phyloP scores from a whole-genome alignment of 2,888 invertebrate species.

The Nymphalis c-album region DNA sequence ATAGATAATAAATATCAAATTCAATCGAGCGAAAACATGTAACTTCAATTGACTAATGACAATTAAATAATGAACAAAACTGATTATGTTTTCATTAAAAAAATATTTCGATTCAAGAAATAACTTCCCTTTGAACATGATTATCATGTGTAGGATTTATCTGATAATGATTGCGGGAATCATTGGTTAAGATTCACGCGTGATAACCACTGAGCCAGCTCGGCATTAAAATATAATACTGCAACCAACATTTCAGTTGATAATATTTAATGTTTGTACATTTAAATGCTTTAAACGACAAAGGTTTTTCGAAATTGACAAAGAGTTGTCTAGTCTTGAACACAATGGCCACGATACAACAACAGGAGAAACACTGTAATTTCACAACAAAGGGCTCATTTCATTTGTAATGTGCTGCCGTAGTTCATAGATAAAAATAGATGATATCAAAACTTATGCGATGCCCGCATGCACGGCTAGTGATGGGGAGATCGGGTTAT shows the following conservation, averaged over 20 bases:
- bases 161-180: too few species aligned
- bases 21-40: too few species aligned
- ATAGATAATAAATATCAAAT: neutral
- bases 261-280: neutral
- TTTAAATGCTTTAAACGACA: neutral
- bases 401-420: slow-evolving; percentile 50
- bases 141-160: too few species aligned
- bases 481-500: slow-evolving; percentile 28
- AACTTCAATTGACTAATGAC: too few species aligned
- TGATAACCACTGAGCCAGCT: too few species aligned
- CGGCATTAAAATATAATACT: too few species aligned
- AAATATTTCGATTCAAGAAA: too few species aligned
- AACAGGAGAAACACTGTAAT: slow-evolving; percentile 39
- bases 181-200: too few species aligned
- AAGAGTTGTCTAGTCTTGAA: slow-evolving; percentile 1
- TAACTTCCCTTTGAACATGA: too few species aligned
- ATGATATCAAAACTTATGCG: slow-evolving; percentile 57
- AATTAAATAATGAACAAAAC: too few species aligned
- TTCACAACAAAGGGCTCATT: slow-evolving; percentile 51
- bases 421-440: slow-evolving; percentile 58
- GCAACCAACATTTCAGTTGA: too few species aligned
- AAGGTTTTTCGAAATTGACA: slow-evolving; percentile 7
- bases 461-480: slow-evolving; percentile 48
- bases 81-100: too few species aligned
- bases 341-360: slow-evolving; percentile 34